Evolutionary conservation across 1,140 invertebrate species (phyloP).

Genomic region (Cardiocondyla obscurior): DNA sequence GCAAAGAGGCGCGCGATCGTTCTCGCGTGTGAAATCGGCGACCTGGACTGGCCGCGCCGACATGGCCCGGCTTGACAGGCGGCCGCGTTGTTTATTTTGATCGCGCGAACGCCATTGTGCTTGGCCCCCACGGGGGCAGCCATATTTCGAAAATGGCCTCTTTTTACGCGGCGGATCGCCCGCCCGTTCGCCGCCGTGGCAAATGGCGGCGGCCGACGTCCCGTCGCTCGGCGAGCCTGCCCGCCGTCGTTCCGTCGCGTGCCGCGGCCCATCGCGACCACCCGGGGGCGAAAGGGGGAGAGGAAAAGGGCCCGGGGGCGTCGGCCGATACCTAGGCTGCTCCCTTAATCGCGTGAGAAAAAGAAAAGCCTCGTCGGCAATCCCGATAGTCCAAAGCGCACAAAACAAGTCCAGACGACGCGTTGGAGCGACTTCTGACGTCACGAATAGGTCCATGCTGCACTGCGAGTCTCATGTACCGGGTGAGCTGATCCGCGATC

Average conservation of each 20-base stretch:
- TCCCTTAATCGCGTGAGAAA: no score
- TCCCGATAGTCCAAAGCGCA: background rate
- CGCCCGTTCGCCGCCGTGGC: constrained; percentile 32
- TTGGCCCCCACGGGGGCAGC: constrained; percentile 86
- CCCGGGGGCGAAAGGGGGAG: no score
- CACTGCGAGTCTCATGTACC: constrained; percentile 6
- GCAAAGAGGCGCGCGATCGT: constrained; percentile 22
- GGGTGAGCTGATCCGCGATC: background rate
- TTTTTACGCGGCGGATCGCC: constrained; percentile 69
- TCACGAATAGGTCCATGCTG: constrained; percentile 11
- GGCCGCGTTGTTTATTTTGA: constrained; percentile 85
- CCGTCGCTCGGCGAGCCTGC: background rate
- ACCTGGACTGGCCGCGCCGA: background rate
- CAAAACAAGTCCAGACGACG: background rate
- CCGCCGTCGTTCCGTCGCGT: no score
- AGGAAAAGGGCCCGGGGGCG: no score
- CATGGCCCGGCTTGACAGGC: constrained; percentile 76
- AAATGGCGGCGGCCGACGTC: constrained; percentile 57
- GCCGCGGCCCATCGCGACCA: background rate
- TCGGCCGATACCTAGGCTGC: no score
- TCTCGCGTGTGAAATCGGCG: background rate
- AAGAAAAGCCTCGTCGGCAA: background rate
- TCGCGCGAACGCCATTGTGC: constrained; percentile 84
- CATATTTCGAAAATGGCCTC: constrained; percentile 89
- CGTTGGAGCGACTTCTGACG: constrained; percentile 40